Base-by-base conservation (phyloP, 2,888 invertebrate species). In the Argyresthia goedartella region DNA sequence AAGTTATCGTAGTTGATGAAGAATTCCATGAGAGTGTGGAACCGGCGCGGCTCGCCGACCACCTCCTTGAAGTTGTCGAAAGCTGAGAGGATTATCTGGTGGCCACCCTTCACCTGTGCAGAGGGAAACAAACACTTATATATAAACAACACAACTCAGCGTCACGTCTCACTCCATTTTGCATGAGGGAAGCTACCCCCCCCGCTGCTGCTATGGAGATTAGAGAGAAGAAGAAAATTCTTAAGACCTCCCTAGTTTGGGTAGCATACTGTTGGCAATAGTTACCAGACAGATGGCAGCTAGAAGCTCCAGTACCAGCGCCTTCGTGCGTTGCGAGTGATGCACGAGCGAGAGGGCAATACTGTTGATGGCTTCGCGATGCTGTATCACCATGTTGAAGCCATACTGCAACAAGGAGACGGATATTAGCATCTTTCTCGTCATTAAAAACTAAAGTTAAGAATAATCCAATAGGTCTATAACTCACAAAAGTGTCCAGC, bases 371-470 rank as follows among this genome's bases (percentile, higher is more conserved):
- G 99, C 99, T 79, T 98, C 97, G 50, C 95, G 91, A 80, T 99
- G 98, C 71, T 97, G 96, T 72, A 99, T 98, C 49, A 99, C 98
- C 94, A 98, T 95, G 85, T 98, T 98, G 87, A 99, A 98, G 59
- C 98, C 99, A 79, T 97, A 97, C 94, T 96, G 89, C 49, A 89
- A 89, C 10, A 34, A 47, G 34, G 34, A 35, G 7, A 35, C 13
- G 14, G 14, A 43, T 4, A 43, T n/a, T n/a, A n/a, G n/a, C n/a
- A n/a, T n/a, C n/a, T n/a, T n/a, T n/a, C n/a, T n/a, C n/a, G n/a
- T n/a, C n/a, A n/a, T n/a, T n/a, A 25, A 25, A 25, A 25, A 25
- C 25, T 25, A 25, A n/a, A n/a, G n/a, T n/a, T n/a, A n/a, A n/a
- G n/a, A n/a, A n/a, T n/a, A n/a, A n/a, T n/a, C n/a, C n/a, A n/a